Evolutionary conservation across 2,888 invertebrate species (phyloP), one percentile per base, ranked within the genome.

Genomic region (Drosophila yooni): DNA sequence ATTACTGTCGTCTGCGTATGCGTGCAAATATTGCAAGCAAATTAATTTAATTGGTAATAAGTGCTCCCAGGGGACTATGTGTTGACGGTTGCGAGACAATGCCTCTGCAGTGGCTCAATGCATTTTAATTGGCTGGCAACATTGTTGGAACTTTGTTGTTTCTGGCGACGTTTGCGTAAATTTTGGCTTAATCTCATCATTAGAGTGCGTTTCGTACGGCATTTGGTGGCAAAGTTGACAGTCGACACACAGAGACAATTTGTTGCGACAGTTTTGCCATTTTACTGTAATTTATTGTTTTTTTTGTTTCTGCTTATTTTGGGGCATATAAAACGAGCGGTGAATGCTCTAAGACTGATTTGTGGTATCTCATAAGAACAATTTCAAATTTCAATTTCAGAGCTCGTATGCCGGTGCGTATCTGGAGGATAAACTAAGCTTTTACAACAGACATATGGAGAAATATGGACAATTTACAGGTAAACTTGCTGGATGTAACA

Each of bases 1-100:
- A 68, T 74, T 76, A 74, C 78, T 83, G 91, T 91, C 93, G 93
- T 92, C 93, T 92, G 92, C 86, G 91, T 88, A 92, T 92, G 81
- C 80, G 54, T 64, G 81, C 76, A 84, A 81, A 85, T 84, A 89
- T 74, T 83, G 81, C 87, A 65, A 10, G 81, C 75, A 91, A 93
- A 92, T 92, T 91, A 91, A 92, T 92, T 92, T 91, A 91, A 92
- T 90, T 92, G 90, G 90, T 92, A 91, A 91, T 90, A 90, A 92
- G 91, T 86, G 79, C 18, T 25, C 81, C 54, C 56, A 48, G 50
- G 50, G 51, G 31, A 31, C 31, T 18, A 15, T 1, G 15, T 46
- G 46, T 46, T 46, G 27, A 25, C 46, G 25, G 27, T 27, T 59
- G 34, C 34, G 53, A 52, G 73, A 83, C 83, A 88, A 83, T 77